Percentiles rank a stretch among this genome's conserved stretches.
Evolutionary conservation across 2,888 invertebrate species (phyloP).

Genomic region (Pteria penguin): DNA sequence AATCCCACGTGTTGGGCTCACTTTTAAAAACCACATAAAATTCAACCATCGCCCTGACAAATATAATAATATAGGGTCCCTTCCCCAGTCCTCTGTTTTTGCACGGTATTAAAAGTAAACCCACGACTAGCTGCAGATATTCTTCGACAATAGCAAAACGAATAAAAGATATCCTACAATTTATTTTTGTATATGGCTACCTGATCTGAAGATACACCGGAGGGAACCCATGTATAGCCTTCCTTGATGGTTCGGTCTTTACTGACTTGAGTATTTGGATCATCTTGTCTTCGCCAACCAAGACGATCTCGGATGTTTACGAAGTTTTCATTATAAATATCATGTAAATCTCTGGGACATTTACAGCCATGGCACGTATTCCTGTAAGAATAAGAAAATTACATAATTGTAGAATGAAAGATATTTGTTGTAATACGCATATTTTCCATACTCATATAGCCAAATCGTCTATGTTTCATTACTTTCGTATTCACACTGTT

Average conservation of each 20-base stretch:
- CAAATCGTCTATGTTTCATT: background rate
- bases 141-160: too few relatives aligned
- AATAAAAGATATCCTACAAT: too few relatives aligned
- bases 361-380: constrained; percentile 96
- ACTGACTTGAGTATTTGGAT: constrained; percentile 80
- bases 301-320: constrained; percentile 83
- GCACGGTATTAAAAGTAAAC: too few relatives aligned
- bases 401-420: too few relatives aligned
- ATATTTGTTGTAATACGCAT: background rate
- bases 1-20: too few relatives aligned
- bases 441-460: background rate
- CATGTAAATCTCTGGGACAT: constrained; percentile 93
- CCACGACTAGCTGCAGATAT: too few relatives aligned
- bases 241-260: constrained; percentile 83
- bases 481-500: too few relatives aligned
- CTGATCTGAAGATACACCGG: constrained; percentile 84
- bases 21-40: too few relatives aligned
- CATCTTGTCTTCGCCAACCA: constrained; percentile 77
- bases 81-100: too few relatives aligned
- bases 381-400: constrained; percentile 82
- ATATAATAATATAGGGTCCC: too few relatives aligned
- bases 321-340: constrained; percentile 92
- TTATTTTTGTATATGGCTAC: too few relatives aligned
- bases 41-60: too few relatives aligned
- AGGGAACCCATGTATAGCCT: constrained; percentile 88